A percentile compares a stretch with the other conserved stretches of the same genome.
Conservation (phyloP, 2,113 vertebrate species). For the Carassius auratus region DNA sequence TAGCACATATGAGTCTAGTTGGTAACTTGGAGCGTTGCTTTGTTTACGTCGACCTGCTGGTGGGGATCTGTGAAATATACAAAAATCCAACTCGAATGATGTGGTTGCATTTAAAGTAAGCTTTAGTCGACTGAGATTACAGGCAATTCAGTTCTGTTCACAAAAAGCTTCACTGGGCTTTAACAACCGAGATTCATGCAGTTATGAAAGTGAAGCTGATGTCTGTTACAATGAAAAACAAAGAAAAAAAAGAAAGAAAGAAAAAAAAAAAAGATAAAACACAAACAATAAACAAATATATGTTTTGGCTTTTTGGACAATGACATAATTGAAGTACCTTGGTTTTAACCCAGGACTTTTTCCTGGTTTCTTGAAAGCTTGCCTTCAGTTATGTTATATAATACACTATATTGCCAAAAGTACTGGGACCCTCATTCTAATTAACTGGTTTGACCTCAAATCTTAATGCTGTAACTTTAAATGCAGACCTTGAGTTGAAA, state of each 20-base stretch:
- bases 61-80: constrained; percentile 44
- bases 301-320: neutral
- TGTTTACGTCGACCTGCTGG: constrained; percentile 63
- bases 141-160: neutral
- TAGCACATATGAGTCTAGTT: constrained; percentile 57
- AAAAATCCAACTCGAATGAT: neutral
- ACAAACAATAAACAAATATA: neutral
- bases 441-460: too few relatives aligned
- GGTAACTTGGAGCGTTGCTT: constrained; percentile 58
- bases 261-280: neutral
- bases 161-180: neutral
- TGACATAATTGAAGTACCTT: too few relatives aligned
- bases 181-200: neutral
- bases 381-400: neutral
- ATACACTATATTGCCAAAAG: too few relatives aligned
- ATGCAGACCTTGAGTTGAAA: too few relatives aligned
- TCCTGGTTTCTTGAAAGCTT: neutral
- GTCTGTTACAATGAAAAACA: neutral
- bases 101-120: neutral
- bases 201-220: neutral
- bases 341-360: too few relatives aligned
- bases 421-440: too few relatives aligned
- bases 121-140: neutral
- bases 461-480: too few relatives aligned
- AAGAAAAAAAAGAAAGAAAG: neutral